These are phyloP conservation scores for Argopecten irradians DNA, from an alignment of 1,140 invertebrate genomes.

Conservation along the genomic window DNA sequence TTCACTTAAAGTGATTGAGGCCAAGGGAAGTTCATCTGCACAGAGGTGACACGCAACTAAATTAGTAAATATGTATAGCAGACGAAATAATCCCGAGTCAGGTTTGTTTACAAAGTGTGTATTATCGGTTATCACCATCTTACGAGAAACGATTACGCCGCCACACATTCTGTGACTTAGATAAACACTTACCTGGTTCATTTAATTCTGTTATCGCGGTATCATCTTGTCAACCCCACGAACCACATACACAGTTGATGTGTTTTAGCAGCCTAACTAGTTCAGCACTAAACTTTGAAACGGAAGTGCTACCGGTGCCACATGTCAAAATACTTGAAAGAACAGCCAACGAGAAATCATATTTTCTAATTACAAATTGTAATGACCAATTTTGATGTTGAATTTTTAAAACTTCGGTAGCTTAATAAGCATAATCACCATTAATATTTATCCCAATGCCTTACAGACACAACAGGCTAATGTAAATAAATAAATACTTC, in stretches of 20 bases:
- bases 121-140: not conserved
- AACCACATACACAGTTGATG: not conserved
- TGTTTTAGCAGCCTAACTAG: too few relatives aligned
- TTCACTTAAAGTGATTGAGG: not conserved
- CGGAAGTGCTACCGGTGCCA: not conserved
- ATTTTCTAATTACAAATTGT: too few relatives aligned
- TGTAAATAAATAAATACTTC: not conserved
- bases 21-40: not conserved
- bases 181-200: not conserved
- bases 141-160: not conserved
- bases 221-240: not conserved
- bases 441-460: too few relatives aligned
- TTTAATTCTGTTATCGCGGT: not conserved
- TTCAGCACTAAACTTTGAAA: not conserved
- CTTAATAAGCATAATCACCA: too few relatives aligned
- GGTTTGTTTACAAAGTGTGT: not conserved
- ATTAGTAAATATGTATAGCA: too few relatives aligned
- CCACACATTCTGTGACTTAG: not conserved
- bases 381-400: too few relatives aligned
- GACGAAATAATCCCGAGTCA: not conserved
- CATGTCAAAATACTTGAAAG: not conserved
- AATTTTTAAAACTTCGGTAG: too few relatives aligned
- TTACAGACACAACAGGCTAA: too few relatives aligned
- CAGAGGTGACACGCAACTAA: too few relatives aligned
- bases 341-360: not conserved